Percentiles rank a stretch among this genome's conserved stretches.
These are phyloP conservation scores for Arenicola marina DNA, from an alignment of 2,888 invertebrate genomes.

Conservation along the genomic window DNA sequence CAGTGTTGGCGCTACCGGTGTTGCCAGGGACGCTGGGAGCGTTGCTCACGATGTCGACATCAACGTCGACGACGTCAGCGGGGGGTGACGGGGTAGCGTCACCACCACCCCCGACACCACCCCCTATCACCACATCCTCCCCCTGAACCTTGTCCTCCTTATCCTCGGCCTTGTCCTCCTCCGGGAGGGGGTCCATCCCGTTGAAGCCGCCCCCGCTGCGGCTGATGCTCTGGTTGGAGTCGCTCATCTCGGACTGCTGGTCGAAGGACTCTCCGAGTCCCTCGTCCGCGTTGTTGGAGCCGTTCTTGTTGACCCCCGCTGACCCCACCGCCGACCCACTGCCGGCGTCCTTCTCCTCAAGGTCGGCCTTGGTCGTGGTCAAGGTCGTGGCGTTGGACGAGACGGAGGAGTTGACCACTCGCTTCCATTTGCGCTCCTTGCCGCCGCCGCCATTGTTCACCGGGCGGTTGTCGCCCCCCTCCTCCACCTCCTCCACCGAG, in stretches of 20 bases:
- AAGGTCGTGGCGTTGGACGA: too few relatives aligned
- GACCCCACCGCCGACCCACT: too few relatives aligned
- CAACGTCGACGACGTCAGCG: too few relatives aligned
- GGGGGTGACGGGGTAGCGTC: neutral
- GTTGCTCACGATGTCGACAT: neutral
- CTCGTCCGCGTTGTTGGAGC: conserved; percentile 25
- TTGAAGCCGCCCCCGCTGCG: neutral
- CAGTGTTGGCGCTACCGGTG: neutral
- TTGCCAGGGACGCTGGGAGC: neutral
- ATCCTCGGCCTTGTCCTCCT: neutral
- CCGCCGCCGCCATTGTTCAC: too few relatives aligned
- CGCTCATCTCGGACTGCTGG: conserved; percentile 35
- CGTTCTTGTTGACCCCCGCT: too few relatives aligned
- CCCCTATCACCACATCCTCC: neutral
- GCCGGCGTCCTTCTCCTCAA: neutral
- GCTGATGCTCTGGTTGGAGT: conserved; percentile 13
- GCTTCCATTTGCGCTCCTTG: neutral
- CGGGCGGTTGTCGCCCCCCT: neutral
- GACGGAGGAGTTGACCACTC: too few relatives aligned
- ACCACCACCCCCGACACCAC: too few relatives aligned
- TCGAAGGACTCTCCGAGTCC: conserved; percentile 40
- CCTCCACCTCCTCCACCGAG: neutral
- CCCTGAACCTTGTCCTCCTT: neutral
- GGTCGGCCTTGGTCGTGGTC: neutral
- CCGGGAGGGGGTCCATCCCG: conserved; percentile 1